These are phyloP conservation scores for Fulmarus glacialis DNA, from an alignment of 2,113 vertebrate genomes.

Conservation along the genomic window DNA sequence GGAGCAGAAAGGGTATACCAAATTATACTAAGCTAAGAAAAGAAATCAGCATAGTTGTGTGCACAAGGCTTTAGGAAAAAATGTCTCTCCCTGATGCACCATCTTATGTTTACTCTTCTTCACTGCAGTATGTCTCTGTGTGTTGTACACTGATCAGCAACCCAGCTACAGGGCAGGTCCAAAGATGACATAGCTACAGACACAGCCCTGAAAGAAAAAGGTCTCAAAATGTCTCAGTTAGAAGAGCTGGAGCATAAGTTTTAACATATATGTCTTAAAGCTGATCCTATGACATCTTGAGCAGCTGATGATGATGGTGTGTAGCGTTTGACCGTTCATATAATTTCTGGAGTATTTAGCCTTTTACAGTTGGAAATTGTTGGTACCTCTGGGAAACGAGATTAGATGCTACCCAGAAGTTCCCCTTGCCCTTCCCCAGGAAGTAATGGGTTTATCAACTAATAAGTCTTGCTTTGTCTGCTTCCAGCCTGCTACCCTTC, in stretches of 20 bases:
- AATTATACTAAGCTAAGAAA: not conserved
- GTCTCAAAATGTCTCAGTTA: not conserved
- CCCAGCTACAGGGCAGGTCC: not conserved
- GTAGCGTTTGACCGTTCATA: not conserved
- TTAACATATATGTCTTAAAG: not conserved
- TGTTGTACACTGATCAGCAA: not conserved
- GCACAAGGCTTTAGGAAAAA: not conserved
- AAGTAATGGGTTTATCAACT: not conserved
- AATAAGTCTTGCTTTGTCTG: not conserved
- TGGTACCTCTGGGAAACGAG: not conserved
- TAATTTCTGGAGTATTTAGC: not conserved
- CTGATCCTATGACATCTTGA: not conserved
- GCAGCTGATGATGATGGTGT: not conserved
- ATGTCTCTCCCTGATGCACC: not conserved
- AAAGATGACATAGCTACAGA: not conserved
- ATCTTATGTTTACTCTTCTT: rapidly evolving
- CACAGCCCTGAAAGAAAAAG: not conserved
- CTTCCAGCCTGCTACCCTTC: not conserved
- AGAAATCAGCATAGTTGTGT: not conserved
- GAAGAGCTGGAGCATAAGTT: not conserved
- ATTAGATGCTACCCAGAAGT: not conserved
- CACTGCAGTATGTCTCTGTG: not conserved
- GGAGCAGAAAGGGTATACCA: not conserved
- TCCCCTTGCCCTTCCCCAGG: not conserved
- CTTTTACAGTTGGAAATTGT: not conserved